Evolutionary conservation across 2,113 vertebrate genomes (phyloP).

Genomic region (Neodontobutis hainanensis): DNA sequence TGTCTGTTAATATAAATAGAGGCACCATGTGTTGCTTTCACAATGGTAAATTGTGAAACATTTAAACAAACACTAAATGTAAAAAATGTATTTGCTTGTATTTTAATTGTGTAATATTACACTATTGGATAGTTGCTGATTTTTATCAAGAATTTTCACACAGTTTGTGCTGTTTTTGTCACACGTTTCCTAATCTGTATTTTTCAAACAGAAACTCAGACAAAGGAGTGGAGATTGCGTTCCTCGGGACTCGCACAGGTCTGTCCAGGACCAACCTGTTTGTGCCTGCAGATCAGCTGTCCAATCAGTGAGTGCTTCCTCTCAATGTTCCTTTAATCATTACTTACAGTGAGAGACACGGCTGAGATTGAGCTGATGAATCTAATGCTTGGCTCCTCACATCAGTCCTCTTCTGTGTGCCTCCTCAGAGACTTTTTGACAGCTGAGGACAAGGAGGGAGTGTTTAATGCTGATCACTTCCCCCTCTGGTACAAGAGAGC

Average conservation of each 20-base stretch:
- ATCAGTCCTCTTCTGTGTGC: conserved; percentile 42
- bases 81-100: too few relatives aligned
- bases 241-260: conserved; percentile 93
- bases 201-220: conserved; percentile 90
- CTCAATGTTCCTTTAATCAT: conserved; percentile 37
- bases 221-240: conserved; percentile 98
- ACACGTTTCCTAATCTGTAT: neutral
- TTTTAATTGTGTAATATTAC: too few relatives aligned
- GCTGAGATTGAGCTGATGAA: conserved; percentile 46
- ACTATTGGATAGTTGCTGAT: too few relatives aligned
- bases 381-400: conserved; percentile 66
- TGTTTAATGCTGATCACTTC: conserved; percentile 98
- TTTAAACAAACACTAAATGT: too few relatives aligned
- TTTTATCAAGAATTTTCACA: neutral
- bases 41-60: too few relatives aligned
- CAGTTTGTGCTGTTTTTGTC: neutral
- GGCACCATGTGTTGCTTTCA: too few relatives aligned
- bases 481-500: conserved; percentile 98
- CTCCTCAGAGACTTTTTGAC: conserved; percentile 93
- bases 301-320: conserved; percentile 87
- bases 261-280: conserved; percentile 94
- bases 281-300: conserved; percentile 90
- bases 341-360: conserved; percentile 16
- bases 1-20: too few relatives aligned
- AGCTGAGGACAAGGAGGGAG: conserved; percentile 94